A percentile compares a stretch with the other conserved stretches of the same genome.
Evolutionary conservation across 2,113 vertebrate genomes (phyloP).

Genomic region (Octodon degus): DNA sequence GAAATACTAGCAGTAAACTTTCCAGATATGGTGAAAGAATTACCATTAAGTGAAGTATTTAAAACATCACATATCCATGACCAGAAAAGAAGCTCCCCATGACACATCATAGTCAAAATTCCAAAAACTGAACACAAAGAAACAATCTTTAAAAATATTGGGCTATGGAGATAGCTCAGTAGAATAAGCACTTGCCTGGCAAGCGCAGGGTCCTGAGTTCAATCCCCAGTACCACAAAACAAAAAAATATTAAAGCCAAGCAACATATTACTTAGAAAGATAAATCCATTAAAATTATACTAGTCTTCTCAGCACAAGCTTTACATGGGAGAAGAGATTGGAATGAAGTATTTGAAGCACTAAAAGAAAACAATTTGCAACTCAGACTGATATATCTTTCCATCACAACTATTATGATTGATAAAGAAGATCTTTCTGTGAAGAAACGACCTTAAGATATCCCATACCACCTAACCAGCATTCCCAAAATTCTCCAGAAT

Average conservation of each 20-base stretch:
- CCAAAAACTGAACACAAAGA: background rate
- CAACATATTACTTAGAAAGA: background rate
- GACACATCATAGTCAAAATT: background rate
- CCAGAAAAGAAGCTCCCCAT: background rate
- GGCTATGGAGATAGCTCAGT: too few relatives aligned
- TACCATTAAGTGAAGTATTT: background rate
- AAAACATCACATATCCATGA: background rate
- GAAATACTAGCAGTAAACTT: background rate
- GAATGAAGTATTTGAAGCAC: background rate
- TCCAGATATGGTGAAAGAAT: background rate
- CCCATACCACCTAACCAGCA: background rate
- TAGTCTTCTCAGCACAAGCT: background rate
- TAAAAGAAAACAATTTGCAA: background rate
- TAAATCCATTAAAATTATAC: background rate
- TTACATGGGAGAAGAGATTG: background rate
- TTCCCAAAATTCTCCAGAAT: background rate
- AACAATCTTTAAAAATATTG: background rate
- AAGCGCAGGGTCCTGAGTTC: too few relatives aligned
- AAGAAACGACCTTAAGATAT: background rate
- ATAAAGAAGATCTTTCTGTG: background rate
- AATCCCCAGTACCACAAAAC: too few relatives aligned
- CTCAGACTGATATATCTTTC: background rate
- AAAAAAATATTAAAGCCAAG: background rate
- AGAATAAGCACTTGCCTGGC: too few relatives aligned
- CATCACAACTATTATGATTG: background rate